These are phyloP conservation scores for Platichthys stellatus DNA, from an alignment of 2,113 vertebrate genomes.

Conservation along the genomic window DNA sequence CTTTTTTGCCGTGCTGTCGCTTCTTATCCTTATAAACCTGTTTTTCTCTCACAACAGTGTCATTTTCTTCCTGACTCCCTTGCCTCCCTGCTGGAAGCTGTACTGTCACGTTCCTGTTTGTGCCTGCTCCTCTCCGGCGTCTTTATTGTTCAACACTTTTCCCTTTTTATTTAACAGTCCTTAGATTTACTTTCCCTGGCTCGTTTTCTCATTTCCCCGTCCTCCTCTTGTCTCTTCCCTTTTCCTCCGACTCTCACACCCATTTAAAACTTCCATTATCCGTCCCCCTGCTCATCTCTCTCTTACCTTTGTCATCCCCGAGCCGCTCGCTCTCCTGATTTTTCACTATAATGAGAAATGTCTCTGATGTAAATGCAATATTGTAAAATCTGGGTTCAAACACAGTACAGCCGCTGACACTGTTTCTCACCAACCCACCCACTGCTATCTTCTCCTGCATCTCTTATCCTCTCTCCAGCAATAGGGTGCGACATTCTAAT, in stretches of 20 bases:
- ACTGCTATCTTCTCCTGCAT: neutral
- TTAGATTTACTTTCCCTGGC: slow-evolving; percentile 1
- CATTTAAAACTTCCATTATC: slow-evolving; percentile 16
- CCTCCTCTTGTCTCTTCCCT: neutral
- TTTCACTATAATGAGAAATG: slow-evolving; percentile 12
- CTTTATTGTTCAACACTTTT: slow-evolving; percentile 20
- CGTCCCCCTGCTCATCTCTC: neutral
- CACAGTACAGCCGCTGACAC: neutral
- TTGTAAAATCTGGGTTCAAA: slow-evolving; percentile 30
- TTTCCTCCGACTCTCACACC: slow-evolving; percentile 3
- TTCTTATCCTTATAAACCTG: slow-evolving; percentile 36
- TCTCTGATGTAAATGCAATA: slow-evolving; percentile 27
- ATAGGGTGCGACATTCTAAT: neutral
- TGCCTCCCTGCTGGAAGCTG: slow-evolving; percentile 20
- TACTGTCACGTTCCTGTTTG: slow-evolving; percentile 40
- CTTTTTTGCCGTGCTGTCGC: slow-evolving; percentile 15
- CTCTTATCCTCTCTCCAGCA: neutral
- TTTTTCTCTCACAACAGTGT: slow-evolving; percentile 16
- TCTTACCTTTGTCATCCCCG: slow-evolving; percentile 15
- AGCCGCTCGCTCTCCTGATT: slow-evolving; percentile 1
- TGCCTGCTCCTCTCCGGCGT: slow-evolving; percentile 9
- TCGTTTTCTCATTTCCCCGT: slow-evolving; percentile 8
- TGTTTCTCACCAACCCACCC: neutral
- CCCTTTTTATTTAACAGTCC: slow-evolving; percentile 19
- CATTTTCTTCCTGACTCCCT: neutral